Evolutionary conservation across 1,140 invertebrate genomes (phyloP).

Genomic region (Macrobrachium rosenbergii): DNA sequence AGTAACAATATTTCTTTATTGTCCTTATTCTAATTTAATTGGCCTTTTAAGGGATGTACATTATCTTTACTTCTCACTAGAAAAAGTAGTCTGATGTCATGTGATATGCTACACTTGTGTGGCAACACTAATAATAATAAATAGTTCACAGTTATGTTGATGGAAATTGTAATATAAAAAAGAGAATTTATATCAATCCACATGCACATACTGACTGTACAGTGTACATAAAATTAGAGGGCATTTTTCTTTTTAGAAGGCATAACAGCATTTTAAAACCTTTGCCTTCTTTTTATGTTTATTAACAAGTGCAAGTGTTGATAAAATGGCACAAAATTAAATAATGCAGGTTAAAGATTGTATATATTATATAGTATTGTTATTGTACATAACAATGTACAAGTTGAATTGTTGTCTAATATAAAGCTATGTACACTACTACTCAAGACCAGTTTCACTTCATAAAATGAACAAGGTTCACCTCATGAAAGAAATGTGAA

Average conservation of each 20-base stretch:
- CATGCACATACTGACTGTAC: constrained; percentile 13
- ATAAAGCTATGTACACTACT: constrained; percentile 36
- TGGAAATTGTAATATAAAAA: background rate
- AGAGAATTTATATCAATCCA: background rate
- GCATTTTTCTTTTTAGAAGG: constrained; percentile 50
- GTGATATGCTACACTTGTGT: constrained; percentile 2
- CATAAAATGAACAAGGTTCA: constrained; percentile 28
- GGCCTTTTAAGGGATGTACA: constrained; percentile 31
- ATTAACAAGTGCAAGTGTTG: constrained; percentile 33
- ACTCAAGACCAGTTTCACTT: constrained; percentile 31
- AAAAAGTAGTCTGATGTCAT: constrained; percentile 1
- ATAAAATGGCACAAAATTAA: too few species aligned
- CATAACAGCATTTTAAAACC: constrained; percentile 49
- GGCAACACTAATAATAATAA: background rate
- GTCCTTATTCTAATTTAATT: constrained; percentile 3
- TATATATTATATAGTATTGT: constrained; percentile 25
- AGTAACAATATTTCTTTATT: background rate
- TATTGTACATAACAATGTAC: constrained; percentile 25
- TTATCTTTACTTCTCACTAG: constrained; percentile 1
- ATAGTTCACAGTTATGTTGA: background rate
- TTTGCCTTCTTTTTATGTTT: constrained; percentile 52
- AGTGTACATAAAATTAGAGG: constrained; percentile 33
- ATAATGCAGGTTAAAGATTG: constrained; percentile 13
- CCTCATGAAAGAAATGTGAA: background rate
- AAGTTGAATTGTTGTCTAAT: constrained; percentile 58